Conservation (phyloP, 2,797 vertebrate genomes). For the Hippocampus kuda region DNA sequence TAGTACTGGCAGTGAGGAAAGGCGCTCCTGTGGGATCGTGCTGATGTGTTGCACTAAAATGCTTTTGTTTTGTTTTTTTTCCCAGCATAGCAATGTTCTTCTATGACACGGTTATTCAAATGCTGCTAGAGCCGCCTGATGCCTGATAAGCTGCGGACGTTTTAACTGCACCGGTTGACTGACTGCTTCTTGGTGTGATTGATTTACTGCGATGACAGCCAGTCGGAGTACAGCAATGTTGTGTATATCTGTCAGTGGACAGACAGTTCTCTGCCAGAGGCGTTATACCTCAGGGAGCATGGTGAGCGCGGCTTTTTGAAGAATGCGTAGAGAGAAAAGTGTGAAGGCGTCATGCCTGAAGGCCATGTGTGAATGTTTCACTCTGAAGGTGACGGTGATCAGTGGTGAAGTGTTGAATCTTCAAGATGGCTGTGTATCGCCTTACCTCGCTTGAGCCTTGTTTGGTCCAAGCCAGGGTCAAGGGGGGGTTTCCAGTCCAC, state of each 20-base stretch:
- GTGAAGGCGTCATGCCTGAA: constrained; percentile 55
- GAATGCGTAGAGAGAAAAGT: constrained; percentile 33
- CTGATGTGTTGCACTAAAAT: constrained; percentile 32
- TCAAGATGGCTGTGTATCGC: constrained; percentile 30
- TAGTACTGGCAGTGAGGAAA: constrained; percentile 52
- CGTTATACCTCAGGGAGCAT: constrained; percentile 45
- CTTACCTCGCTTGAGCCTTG: constrained; percentile 74
- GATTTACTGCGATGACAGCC: constrained; percentile 34
- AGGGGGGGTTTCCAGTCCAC: constrained; percentile 84
- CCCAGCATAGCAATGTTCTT: constrained; percentile 43
- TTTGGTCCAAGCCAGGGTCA: constrained; percentile 86
- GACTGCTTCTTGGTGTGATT: constrained; percentile 25
- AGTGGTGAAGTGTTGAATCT: constrained; percentile 34
- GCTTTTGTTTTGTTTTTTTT: constrained; percentile 19
- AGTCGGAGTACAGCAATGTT: constrained; percentile 16
- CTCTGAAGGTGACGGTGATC: constrained; percentile 34
- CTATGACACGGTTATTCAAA: background rate
- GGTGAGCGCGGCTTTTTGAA: constrained; percentile 33
- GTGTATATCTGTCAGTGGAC: constrained; percentile 47
- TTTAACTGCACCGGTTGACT: background rate
- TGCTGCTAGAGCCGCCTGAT: background rate
- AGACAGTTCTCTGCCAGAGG: constrained; percentile 55
- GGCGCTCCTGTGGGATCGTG: constrained; percentile 52
- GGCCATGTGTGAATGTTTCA: constrained; percentile 43
- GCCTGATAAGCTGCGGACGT: background rate